These are phyloP conservation scores for Phengaris arion DNA, from an alignment of 2,888 invertebrate species.

Conservation along the genomic window DNA sequence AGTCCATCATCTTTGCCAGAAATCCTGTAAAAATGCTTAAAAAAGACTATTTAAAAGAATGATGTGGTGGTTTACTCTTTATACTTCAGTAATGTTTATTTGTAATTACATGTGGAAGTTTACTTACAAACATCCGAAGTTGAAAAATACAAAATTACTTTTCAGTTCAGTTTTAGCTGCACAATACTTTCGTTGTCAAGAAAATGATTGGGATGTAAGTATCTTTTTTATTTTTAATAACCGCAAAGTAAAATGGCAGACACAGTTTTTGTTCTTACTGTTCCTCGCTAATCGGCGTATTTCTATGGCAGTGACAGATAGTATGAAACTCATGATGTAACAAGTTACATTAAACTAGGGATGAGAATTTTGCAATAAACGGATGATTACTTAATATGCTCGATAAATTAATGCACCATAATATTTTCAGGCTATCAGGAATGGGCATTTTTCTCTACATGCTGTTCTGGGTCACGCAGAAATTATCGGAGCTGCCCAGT, in stretches of 20 bases:
- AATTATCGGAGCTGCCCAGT: constrained; percentile 50
- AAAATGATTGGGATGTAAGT: constrained; percentile 15
- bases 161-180: neutral
- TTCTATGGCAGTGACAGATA: no score
- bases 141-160: neutral
- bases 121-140: neutral
- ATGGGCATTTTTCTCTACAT: constrained; percentile 51
- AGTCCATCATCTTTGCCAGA: no score
- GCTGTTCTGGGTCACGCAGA: constrained; percentile 56
- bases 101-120: neutral
- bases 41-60: no score
- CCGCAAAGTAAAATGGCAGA: no score
- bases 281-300: no score
- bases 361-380: no score
- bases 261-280: no score
- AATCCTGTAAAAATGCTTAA: no score
- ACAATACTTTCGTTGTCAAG: neutral
- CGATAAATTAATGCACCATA: neutral
- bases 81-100: neutral
- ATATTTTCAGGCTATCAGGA: constrained; percentile 47
- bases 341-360: no score
- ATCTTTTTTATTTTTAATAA: neutral
- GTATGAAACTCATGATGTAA: no score
- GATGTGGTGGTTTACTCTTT: neutral
- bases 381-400: no score